Evolutionary conservation across 2,113 vertebrate species (phyloP).

Genomic region (Rhodinocichla rosea): DNA sequence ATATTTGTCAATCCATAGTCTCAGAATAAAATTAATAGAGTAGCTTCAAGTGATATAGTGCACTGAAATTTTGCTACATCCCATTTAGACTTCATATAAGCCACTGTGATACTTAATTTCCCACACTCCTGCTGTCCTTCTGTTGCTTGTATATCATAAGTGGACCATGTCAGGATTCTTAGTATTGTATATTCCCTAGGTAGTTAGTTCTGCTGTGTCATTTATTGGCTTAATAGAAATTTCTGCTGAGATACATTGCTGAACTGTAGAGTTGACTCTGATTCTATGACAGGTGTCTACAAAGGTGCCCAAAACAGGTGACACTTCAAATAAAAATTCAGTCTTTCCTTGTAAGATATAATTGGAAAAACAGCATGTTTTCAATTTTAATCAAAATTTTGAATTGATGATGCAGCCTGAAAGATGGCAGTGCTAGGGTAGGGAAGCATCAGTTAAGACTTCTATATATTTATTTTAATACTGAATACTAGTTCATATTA

Average conservation of each 20-base stretch:
- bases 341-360: background rate
- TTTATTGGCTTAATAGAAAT: background rate
- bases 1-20: background rate
- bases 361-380: background rate
- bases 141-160: background rate
- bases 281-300: background rate
- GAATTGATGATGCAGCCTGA: background rate
- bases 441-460: background rate
- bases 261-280: background rate
- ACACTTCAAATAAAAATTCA: background rate
- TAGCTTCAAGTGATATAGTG: background rate
- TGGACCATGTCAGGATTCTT: background rate
- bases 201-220: background rate
- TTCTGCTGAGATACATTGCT: background rate
- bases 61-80: background rate
- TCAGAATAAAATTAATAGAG: background rate
- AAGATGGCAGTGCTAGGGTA: background rate
- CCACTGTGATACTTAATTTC: background rate
- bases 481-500: background rate
- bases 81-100: background rate
- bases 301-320: background rate
- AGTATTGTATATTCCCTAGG: background rate
- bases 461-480: background rate
- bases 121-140: background rate
- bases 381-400: background rate